A percentile compares a stretch with the other conserved stretches of the same genome.
Conservation (phyloP, 2,113 vertebrate genomes). For the Apodemus speciosus region DNA sequence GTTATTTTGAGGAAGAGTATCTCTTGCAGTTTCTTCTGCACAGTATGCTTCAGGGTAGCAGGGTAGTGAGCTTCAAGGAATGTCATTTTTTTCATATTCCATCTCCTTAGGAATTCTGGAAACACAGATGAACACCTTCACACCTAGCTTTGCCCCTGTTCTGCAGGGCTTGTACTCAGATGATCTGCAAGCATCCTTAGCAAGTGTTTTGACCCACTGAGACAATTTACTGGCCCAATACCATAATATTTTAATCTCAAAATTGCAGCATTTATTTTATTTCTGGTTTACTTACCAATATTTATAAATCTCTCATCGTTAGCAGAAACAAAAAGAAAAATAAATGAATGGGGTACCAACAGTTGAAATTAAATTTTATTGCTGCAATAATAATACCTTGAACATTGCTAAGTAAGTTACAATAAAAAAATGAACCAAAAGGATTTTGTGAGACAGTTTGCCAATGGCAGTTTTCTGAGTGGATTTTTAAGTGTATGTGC, state of each 20-base stretch:
- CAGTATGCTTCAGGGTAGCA: background rate
- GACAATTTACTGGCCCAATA: background rate
- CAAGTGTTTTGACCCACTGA: background rate
- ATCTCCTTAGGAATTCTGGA: background rate
- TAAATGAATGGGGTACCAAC: rapidly evolving
- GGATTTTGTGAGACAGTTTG: background rate
- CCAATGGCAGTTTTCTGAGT: background rate
- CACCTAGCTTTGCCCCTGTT: background rate
- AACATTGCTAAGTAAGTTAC: background rate
- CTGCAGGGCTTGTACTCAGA: background rate
- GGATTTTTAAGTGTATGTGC: background rate
- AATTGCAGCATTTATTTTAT: background rate
- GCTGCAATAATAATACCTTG: background rate
- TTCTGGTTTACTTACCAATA: background rate
- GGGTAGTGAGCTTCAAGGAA: background rate
- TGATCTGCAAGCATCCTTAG: background rate
- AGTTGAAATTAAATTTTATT: background rate
- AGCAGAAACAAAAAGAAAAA: background rate
- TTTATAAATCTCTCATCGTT: background rate
- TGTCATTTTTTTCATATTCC: too few relatives aligned
- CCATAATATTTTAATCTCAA: background rate
- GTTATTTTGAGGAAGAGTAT: background rate
- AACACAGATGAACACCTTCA: too few relatives aligned
- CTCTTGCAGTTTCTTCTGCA: background rate
- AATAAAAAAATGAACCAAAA: background rate